Evolutionary conservation across 64 coral and sea anemone species (phyloP).

Genomic region (Montipora foliosa): DNA sequence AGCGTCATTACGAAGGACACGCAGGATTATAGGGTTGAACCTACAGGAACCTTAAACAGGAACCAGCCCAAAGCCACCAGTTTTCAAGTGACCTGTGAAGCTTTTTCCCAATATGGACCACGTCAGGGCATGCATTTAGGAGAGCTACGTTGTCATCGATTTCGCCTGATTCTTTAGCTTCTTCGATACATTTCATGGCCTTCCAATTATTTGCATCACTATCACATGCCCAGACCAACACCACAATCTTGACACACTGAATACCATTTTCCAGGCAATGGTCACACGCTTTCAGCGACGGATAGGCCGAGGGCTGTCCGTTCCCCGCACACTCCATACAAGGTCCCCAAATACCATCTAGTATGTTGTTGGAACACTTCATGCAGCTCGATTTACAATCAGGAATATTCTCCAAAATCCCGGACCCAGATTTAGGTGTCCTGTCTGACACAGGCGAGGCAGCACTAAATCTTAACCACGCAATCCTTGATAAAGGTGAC

Average conservation of each 20-base stretch:
- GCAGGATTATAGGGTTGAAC: background rate
- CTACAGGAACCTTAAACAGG: background rate
- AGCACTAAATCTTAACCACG: background rate
- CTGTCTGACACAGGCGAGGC: background rate
- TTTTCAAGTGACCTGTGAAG: background rate
- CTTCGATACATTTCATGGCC: background rate
- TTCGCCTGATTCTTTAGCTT: background rate
- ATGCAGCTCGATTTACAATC: constrained; percentile 8
- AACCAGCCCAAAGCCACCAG: background rate
- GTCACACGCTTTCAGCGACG: background rate
- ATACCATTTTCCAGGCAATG: background rate
- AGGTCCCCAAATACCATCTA: background rate
- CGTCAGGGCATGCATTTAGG: background rate
- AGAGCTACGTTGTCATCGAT: background rate
- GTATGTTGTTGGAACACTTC: background rate
- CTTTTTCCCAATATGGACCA: background rate
- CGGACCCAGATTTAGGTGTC: background rate
- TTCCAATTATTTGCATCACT: background rate
- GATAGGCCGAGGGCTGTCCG: background rate
- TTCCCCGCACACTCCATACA: background rate
- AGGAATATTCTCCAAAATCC: background rate
- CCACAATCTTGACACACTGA: background rate
- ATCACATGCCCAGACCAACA: background rate
- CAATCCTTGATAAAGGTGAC: background rate
- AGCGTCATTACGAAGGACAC: background rate